Evolutionary conservation across 2,113 vertebrate genomes (phyloP).

Genomic region (Emydura subglobosa): DNA sequence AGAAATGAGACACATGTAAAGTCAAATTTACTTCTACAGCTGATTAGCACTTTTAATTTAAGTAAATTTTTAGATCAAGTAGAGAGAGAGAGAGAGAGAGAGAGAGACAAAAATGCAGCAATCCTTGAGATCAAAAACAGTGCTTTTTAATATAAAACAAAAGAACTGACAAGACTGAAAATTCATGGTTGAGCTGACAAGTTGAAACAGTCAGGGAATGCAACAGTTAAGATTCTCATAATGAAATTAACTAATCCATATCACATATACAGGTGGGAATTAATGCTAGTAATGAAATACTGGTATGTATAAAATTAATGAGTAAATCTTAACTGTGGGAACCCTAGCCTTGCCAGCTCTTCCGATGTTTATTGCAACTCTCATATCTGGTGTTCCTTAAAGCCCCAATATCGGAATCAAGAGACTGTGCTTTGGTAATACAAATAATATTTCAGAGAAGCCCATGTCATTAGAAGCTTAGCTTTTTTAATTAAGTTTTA

Average conservation of each 20-base stretch:
- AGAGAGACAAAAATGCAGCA: neutral
- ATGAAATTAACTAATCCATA: neutral
- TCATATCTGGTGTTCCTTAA: neutral
- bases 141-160: neutral
- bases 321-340: neutral
- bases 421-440: neutral
- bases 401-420: neutral
- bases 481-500: neutral
- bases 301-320: neutral
- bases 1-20: neutral
- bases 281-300: neutral
- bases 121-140: neutral
- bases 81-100: rapidly evolving
- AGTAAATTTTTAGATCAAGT: neutral
- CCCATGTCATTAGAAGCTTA: neutral
- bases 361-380: neutral
- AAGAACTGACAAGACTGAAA: neutral
- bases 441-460: neutral
- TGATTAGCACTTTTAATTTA: rapidly evolving
- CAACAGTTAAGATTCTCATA: neutral
- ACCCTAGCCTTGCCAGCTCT: neutral
- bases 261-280: neutral
- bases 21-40: neutral
- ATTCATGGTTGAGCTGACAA: neutral
- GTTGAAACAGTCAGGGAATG: neutral